phyloP scores from a whole-genome alignment of 2,113 vertebrate species.

The Phocoena sinus region DNA sequence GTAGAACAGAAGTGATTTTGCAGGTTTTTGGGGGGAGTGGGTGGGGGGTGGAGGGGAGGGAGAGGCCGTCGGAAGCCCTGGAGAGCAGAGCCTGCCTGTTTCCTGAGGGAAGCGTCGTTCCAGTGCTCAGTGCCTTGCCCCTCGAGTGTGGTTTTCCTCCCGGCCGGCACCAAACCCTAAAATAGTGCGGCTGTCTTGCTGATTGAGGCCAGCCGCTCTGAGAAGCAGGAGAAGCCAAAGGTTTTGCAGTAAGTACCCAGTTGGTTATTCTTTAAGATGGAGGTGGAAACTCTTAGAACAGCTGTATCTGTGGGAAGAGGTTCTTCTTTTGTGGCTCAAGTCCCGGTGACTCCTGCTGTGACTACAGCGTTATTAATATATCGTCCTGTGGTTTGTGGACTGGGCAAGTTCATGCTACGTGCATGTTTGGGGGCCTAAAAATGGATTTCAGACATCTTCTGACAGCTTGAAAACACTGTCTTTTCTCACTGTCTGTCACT shows the following conservation, averaged over 20 bases:
- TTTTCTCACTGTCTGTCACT: neutral
- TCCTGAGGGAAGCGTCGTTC: slow-evolving; percentile 82
- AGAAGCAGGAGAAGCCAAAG: slow-evolving; percentile 29
- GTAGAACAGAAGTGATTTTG: slow-evolving; percentile 73
- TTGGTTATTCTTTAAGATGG: neutral
- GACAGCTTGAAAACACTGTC: neutral
- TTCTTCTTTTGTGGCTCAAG: neutral
- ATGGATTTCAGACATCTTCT: neutral
- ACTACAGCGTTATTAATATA: neutral
- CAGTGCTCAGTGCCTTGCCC: slow-evolving; percentile 69
- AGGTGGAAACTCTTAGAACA: neutral
- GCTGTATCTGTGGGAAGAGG: neutral
- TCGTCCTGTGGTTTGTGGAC: neutral
- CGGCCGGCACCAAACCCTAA: slow-evolving; percentile 72
- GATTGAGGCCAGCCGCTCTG: slow-evolving; percentile 68
- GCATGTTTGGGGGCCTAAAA: neutral
- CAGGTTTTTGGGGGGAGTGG: neutral
- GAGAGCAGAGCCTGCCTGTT: slow-evolving; percentile 76
- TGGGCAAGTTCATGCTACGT: neutral
- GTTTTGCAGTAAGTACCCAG: slow-evolving; percentile 77
- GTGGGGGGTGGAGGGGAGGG: neutral
- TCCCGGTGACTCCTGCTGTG: neutral
- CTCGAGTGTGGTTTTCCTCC: slow-evolving; percentile 83
- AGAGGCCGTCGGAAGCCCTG: slow-evolving; percentile 47
- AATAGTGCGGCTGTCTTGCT: slow-evolving; percentile 77